Evolutionary conservation across 2,113 vertebrate genomes (phyloP).

Genomic region (Nansenia antarctica): DNA sequence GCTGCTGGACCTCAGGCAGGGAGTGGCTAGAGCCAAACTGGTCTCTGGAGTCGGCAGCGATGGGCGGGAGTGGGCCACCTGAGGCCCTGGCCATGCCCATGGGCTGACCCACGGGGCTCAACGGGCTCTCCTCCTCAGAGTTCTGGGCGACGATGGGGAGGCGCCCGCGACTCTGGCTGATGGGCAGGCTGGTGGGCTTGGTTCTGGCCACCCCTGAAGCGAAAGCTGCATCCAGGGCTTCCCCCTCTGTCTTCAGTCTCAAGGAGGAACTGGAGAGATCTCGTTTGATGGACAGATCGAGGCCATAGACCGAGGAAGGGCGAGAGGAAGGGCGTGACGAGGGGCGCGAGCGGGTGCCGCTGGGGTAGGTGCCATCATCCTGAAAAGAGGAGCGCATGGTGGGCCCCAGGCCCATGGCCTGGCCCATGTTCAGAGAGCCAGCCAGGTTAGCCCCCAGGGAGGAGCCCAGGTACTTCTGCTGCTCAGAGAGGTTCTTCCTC

Average conservation of each 20-base stretch:
- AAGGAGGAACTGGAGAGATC: constrained; percentile 95
- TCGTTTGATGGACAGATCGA: constrained; percentile 95
- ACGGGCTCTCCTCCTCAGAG: constrained; percentile 97
- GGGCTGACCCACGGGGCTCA: constrained; percentile 97
- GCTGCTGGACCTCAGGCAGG: constrained; percentile 97
- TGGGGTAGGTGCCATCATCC: constrained; percentile 91
- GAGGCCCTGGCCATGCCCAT: constrained; percentile 99
- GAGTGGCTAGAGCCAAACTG: constrained; percentile 99
- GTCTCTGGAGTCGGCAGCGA: constrained; percentile 96
- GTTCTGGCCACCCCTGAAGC: constrained; percentile 85
- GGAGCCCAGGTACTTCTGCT: constrained; percentile 92
- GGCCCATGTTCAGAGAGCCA: constrained; percentile 82
- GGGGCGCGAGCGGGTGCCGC: constrained; percentile 89
- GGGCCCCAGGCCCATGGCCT: constrained; percentile 78
- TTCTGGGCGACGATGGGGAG: constrained; percentile 98
- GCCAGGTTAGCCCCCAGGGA: constrained; percentile 83
- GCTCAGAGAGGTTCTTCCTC: constrained; percentile 94
- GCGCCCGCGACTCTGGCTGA: constrained; percentile 95
- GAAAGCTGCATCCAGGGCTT: constrained; percentile 90
- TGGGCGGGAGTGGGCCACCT: constrained; percentile 95
- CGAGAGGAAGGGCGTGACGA: constrained; percentile 95
- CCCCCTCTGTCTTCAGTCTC: constrained; percentile 89
- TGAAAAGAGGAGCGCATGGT: constrained; percentile 82
- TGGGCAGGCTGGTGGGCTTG: constrained; percentile 96
- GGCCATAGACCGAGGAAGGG: constrained; percentile 95